Percentiles rank a stretch among this genome's conserved stretches.
phyloP scores from a whole-genome alignment of 2,888 invertebrate genomes.

The Lydus trimaculatus region DNA sequence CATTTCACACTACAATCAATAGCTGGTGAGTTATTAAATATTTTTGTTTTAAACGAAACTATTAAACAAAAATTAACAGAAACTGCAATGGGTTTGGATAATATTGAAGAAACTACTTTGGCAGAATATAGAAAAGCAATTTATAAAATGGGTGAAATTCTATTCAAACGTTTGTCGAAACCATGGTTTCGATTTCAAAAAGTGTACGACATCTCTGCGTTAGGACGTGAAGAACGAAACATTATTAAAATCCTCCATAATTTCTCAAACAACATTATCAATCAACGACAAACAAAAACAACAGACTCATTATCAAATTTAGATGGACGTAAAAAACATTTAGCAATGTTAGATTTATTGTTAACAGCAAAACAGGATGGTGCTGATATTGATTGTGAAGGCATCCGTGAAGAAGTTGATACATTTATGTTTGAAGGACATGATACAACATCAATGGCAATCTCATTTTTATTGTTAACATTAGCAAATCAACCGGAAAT shows the following conservation, averaged over 20 bases:
- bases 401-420: constrained; percentile 69
- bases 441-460: constrained; percentile 44
- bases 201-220: constrained; percentile 29
- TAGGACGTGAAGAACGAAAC: constrained; percentile 32
- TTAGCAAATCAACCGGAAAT: constrained; percentile 39
- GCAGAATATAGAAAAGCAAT: constrained; percentile 39
- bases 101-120: constrained; percentile 30
- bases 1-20: constrained; percentile 25
- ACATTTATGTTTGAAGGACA: constrained; percentile 64
- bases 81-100: constrained; percentile 45
- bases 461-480: constrained; percentile 40
- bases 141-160: constrained; percentile 39
- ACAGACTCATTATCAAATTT: constrained; percentile 14
- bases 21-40: constrained; percentile 2
- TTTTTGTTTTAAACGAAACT: neutral
- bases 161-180: constrained; percentile 36
- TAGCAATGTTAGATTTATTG: constrained; percentile 46
- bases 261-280: constrained; percentile 46
- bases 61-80: constrained; percentile 30
- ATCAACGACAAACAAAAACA: constrained; percentile 26
- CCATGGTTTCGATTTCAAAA: constrained; percentile 43
- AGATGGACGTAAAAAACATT: constrained; percentile 51
- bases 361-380: constrained; percentile 39
- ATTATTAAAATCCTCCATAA: constrained; percentile 39
- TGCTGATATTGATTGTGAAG: constrained; percentile 48